Conservation (phyloP, 2,797 vertebrate genomes). For the Myoxocephalus aenaeus region DNA sequence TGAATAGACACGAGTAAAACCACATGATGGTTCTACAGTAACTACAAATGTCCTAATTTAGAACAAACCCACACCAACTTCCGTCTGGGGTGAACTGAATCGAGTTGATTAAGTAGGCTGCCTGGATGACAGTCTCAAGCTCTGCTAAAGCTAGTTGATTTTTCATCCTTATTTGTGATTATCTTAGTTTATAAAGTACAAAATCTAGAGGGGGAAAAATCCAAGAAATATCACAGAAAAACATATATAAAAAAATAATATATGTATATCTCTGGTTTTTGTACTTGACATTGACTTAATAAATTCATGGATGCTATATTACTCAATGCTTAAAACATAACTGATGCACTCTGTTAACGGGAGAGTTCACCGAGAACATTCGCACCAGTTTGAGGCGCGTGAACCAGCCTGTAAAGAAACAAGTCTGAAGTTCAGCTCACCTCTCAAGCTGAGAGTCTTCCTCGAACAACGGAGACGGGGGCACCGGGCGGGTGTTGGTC, state of each 20-base stretch:
- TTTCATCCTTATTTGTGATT: not conserved
- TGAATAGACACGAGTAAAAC: slow-evolving; percentile 11
- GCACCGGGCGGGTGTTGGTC: slow-evolving; percentile 90
- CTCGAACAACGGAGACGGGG: slow-evolving; percentile 85
- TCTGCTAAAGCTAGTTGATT: not conserved
- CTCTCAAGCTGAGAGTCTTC: slow-evolving; percentile 93
- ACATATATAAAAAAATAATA: no score
- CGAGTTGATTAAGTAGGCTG: not conserved
- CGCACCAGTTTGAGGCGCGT: not conserved
- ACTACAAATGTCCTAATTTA: not conserved
- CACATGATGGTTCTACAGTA: slow-evolving; percentile 2
- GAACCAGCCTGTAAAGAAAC: not conserved
- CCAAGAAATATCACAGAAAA: not conserved
- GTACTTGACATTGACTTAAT: not conserved
- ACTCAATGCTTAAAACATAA: not conserved
- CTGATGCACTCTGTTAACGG: no score
- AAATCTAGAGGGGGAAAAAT: no score
- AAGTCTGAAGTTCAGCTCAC: slow-evolving; percentile 64
- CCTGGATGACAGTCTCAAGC: not conserved
- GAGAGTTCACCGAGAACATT: not conserved
- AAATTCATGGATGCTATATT: not conserved
- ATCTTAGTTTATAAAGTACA: not conserved
- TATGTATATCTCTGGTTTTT: not conserved
- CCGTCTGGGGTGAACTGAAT: not conserved
- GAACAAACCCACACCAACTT: not conserved